Evolutionary conservation across 2,888 invertebrate genomes (phyloP), one percentile per base, ranked within the genome.

Genomic region (Seladonia tumulorum): DNA sequence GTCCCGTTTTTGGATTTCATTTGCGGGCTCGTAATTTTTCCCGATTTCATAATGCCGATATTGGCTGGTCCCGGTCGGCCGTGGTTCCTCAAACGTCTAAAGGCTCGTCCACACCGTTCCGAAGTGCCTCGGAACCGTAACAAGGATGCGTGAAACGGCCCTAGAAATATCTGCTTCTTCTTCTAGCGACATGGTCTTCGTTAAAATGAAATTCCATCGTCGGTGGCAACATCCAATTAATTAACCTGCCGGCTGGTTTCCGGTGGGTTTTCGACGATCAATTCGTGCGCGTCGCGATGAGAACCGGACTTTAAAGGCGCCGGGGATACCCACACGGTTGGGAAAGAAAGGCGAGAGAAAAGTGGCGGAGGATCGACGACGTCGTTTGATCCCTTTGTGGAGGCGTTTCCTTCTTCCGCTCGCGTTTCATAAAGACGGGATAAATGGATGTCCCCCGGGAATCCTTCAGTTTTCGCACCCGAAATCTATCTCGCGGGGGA

Each of bases 21-120:
- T 88, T 80, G 89, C 80, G 80, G 85, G 81, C 81, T 86, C 88
- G 89, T 91, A 89, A 90, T 85, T 90, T 86, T 88, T 89, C 80
- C 81, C 76, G 75, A 87, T 90, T 87, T 81, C 87, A 82, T 66
- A 66, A 66, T 66, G 29, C 66, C 66, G 66, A 18, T 66, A 29
- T 18, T 29, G 66, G 18, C 29, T 35, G 66, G 66, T 29, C 63
- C 29, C 35, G 66, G 16, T 35, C 66, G 29, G 66, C 35, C 8
- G 8, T 18, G 16, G 35, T 66, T 66, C 18, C 35, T 35, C 66
- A 29, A 18, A 35, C 66, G 35, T 12, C 8, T 66, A 66, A 66
- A 66, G 66, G 35, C 8, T 35, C 66, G 66, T 66, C 66, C 66
- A 66, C 66, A 66, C 29, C 5, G 60, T 53, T 53, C 22, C 1